A percentile compares a stretch with the other conserved stretches of the same genome.
phyloP scores from a whole-genome alignment of 2,113 vertebrate species.

The Chrysochloris asiatica region DNA sequence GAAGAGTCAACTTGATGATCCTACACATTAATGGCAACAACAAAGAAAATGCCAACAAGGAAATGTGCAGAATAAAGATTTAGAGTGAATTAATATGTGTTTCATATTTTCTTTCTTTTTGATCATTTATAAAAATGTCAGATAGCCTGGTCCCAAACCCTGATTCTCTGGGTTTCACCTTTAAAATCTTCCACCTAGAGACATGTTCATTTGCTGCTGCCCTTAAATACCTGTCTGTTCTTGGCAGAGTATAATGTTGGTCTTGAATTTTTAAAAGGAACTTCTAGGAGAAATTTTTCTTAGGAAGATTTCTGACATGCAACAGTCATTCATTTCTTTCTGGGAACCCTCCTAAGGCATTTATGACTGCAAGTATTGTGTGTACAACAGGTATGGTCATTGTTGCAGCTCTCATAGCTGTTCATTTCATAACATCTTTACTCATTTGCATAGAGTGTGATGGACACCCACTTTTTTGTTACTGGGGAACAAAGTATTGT shows the following conservation, averaged over 20 bases:
- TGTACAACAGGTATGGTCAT: rapidly evolving
- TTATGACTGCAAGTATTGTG: rapidly evolving
- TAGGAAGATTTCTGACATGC: not conserved
- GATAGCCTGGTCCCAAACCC: not conserved
- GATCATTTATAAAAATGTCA: not conserved
- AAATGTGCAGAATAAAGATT: too few relatives aligned
- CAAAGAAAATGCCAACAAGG: too few relatives aligned
- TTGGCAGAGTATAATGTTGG: not conserved
- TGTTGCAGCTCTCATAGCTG: rapidly evolving
- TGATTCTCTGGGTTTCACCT: too few relatives aligned
- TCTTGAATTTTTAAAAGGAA: not conserved
- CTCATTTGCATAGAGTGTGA: rapidly evolving
- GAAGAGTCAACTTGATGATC: too few relatives aligned
- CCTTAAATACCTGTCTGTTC: not conserved
- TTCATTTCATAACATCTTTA: rapidly evolving
- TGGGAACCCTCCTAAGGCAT: not conserved
- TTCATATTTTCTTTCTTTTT: not conserved
- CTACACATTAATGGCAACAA: too few relatives aligned
- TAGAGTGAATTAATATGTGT: too few relatives aligned
- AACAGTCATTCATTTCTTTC: not conserved
- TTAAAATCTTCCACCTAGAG: not conserved
- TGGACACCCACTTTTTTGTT: rapidly evolving
- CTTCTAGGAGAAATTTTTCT: not conserved
- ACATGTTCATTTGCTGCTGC: not conserved
- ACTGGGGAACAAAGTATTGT: not conserved